Evolutionary conservation across 2,113 vertebrate species (phyloP).

Genomic region (Mungos mungo): DNA sequence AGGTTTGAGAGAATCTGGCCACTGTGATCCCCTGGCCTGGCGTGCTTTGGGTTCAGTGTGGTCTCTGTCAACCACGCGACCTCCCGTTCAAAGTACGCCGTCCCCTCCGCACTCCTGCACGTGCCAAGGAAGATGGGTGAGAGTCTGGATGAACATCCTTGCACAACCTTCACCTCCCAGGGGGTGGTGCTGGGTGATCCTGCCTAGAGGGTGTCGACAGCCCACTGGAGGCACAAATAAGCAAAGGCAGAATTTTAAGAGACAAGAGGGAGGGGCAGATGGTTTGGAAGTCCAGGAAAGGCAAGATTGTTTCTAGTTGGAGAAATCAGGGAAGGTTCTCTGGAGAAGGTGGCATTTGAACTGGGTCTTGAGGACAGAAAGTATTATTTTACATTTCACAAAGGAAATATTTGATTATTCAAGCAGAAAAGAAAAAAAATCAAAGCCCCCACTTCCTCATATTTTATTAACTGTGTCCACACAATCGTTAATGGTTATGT

Average conservation of each 20-base stretch:
- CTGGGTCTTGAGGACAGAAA: not conserved
- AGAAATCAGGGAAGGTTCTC: not conserved
- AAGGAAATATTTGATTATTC: conserved; percentile 38
- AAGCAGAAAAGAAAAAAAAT: not conserved
- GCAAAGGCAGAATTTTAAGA: not conserved
- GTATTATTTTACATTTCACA: not conserved
- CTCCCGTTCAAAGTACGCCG: not conserved
- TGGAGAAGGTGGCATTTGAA: not conserved
- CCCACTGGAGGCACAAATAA: not conserved
- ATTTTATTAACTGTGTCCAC: not conserved
- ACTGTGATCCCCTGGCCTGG: not conserved
- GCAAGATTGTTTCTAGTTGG: not conserved
- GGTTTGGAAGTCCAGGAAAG: not conserved
- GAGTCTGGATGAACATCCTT: not conserved
- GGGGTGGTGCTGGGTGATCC: not conserved
- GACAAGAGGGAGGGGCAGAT: not conserved
- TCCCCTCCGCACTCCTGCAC: no score
- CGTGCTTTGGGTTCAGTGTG: not conserved
- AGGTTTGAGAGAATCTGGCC: not conserved
- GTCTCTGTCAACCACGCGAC: not conserved
- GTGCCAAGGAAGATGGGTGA: not conserved
- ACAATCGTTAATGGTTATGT: not conserved
- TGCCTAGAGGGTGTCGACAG: not conserved
- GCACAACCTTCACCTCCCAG: not conserved
- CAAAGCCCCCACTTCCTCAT: not conserved